phyloP scores from a whole-genome alignment of 1,140 invertebrate genomes.

The Ceratosolen solmsi region DNA sequence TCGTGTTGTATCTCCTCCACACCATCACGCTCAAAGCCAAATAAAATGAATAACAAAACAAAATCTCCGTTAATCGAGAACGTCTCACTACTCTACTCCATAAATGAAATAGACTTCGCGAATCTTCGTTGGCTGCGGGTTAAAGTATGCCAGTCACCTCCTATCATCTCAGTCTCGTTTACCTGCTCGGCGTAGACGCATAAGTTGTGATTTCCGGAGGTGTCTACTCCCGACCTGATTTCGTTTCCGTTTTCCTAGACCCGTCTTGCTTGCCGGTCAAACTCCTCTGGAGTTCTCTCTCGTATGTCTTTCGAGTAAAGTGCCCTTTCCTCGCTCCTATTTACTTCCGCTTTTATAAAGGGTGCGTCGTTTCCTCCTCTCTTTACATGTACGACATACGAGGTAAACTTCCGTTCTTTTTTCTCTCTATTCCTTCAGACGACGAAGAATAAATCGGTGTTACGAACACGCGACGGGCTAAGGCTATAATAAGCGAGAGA shows the following conservation, averaged over 20 bases:
- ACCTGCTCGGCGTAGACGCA: conserved; percentile 74
- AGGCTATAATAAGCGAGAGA: neutral
- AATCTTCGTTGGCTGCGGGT: too few species aligned
- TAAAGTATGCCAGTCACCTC: too few species aligned
- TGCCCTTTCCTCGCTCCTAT: neutral
- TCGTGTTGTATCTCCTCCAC: neutral
- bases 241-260: conserved; percentile 63
- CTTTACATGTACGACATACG: neutral
- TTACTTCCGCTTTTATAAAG: neutral
- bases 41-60: too few species aligned
- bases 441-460: neutral
- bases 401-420: neutral
- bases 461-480: neutral
- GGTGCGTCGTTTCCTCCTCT: neutral
- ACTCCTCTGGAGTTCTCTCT: conserved; percentile 13
- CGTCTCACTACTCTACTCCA: neutral
- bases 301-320: neutral
- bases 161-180: conserved; percentile 50
- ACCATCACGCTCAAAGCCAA: too few species aligned
- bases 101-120: neutral
- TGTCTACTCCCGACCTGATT: conserved; percentile 62
- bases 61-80: too few species aligned
- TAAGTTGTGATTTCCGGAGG: conserved; percentile 72
- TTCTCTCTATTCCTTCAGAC: neutral
- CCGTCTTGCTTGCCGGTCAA: conserved; percentile 48